phyloP scores from a whole-genome alignment of 2,113 vertebrate species.

The Accipiter cooperii region DNA sequence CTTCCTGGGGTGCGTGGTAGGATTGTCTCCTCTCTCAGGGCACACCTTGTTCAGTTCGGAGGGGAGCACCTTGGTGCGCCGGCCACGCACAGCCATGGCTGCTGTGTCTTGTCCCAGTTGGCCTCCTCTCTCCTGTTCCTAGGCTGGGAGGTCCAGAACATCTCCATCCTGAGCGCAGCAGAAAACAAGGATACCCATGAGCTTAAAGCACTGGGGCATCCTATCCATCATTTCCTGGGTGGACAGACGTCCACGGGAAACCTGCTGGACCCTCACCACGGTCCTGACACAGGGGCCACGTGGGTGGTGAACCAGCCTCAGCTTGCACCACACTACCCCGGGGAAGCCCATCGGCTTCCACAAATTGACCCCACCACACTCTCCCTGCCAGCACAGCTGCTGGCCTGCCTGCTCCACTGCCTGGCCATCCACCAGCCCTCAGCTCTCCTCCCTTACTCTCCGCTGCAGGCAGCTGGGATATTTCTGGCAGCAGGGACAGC shows the following conservation, averaged over 20 bases:
- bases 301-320: background rate
- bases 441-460: background rate
- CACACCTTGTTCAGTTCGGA: background rate
- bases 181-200: background rate
- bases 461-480: background rate
- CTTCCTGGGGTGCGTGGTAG: background rate
- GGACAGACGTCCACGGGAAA: background rate
- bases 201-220: background rate
- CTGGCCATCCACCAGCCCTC: background rate
- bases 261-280: fast-evolving
- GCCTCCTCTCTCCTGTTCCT: background rate
- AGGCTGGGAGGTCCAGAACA: background rate
- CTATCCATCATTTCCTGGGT: background rate
- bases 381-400: background rate
- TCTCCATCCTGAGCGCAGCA: background rate
- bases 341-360: background rate
- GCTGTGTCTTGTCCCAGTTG: background rate
- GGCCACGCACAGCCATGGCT: background rate
- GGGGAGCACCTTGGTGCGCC: background rate
- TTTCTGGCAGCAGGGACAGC: background rate
- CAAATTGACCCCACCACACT: fast-evolving
- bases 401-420: background rate
- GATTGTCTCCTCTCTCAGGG: conserved; percentile 27
- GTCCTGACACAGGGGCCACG: fast-evolving
- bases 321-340: fast-evolving